phyloP scores from a whole-genome alignment of 2,797 vertebrate genomes.

The Platyrinchus mystaceus region DNA sequence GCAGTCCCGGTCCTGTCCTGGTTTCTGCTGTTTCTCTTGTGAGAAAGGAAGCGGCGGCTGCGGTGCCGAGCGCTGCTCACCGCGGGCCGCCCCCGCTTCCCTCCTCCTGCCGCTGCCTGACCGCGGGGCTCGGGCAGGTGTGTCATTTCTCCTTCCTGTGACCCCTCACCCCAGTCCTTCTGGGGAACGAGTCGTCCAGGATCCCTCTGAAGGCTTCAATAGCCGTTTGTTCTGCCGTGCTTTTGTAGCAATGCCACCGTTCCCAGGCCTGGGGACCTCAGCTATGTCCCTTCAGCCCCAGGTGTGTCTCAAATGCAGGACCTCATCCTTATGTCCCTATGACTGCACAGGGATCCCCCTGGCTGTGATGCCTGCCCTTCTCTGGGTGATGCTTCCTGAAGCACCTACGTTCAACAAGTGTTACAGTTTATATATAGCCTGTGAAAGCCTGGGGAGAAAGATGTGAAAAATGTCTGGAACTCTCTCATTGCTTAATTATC shows the following conservation, averaged over 20 bases:
- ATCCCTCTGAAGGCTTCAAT: background rate
- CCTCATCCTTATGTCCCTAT: background rate
- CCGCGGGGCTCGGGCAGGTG: accelerated
- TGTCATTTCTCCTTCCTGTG: background rate
- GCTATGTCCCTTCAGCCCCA: background rate
- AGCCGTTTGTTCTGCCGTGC: accelerated
- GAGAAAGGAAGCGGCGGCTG: background rate
- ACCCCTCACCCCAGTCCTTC: background rate
- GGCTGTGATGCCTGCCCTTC: background rate
- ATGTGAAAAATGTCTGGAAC: background rate
- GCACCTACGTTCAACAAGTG: background rate
- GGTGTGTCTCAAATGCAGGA: background rate
- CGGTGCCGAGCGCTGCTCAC: accelerated
- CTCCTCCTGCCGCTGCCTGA: background rate
- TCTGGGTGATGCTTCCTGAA: background rate
- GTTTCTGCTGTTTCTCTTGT: accelerated
- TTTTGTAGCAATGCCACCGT: accelerated
- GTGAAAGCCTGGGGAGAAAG: background rate
- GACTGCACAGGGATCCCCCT: background rate
- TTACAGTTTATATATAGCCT: background rate
- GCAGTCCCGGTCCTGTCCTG: accelerated
- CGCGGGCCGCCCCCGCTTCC: accelerated
- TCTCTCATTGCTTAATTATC: background rate
- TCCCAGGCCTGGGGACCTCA: background rate
- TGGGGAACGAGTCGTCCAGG: background rate